phyloP scores from a whole-genome alignment of 2,888 invertebrate genomes.

The Nasonovia ribisnigri region DNA sequence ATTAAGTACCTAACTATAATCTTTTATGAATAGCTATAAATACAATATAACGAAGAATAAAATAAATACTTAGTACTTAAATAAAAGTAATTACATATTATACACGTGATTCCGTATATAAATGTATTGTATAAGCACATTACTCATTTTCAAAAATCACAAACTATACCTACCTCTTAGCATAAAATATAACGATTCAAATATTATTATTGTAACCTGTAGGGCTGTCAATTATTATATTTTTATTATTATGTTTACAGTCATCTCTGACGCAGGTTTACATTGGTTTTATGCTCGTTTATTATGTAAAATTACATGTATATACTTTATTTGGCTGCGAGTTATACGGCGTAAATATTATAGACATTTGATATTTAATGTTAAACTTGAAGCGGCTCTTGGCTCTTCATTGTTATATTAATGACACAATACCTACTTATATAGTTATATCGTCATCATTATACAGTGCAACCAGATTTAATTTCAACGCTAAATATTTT shows the following conservation, averaged over 20 bases:
- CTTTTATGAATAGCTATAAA: background rate
- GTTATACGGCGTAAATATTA: background rate
- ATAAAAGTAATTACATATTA: background rate
- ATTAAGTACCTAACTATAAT: background rate
- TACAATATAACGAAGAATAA: background rate
- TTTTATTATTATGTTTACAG: background rate
- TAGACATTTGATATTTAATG: background rate
- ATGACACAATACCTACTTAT: background rate
- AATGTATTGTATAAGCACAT: background rate
- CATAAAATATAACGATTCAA: background rate
- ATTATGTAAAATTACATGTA: slow-evolving; percentile 2
- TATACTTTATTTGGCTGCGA: background rate
- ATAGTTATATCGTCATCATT: background rate
- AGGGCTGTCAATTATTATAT: background rate
- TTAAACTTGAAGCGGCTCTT: background rate
- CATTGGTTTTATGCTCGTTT: background rate
- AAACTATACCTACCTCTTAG: background rate
- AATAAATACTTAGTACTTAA: background rate
- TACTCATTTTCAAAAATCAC: background rate
- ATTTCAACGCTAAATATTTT: background rate
- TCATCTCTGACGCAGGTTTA: background rate
- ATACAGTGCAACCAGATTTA: background rate
- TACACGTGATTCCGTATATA: background rate
- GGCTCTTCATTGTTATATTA: background rate
- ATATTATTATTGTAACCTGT: background rate